Conservation (phyloP, 2,797 vertebrate species). For the Cryptoprocta ferox region DNA sequence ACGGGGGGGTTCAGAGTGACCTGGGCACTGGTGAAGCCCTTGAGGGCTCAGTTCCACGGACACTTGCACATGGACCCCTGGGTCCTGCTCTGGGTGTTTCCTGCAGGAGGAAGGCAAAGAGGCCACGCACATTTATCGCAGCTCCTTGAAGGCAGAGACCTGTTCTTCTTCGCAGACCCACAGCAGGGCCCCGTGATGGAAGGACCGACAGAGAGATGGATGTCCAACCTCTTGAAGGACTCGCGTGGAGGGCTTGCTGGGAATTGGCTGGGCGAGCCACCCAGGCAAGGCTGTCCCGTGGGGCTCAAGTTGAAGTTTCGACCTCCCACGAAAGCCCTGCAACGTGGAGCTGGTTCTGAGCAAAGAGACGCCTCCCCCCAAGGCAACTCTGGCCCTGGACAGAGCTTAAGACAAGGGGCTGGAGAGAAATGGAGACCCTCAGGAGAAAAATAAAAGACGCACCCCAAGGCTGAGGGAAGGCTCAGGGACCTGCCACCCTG, state of each 20-base stretch:
- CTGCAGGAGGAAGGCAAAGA: neutral
- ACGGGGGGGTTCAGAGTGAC: neutral
- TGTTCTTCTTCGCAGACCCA: neutral
- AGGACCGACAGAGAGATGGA: neutral
- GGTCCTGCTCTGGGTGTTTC: neutral
- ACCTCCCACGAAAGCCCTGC: neutral
- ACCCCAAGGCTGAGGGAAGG: neutral
- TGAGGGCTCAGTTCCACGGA: neutral
- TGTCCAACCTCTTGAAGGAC: neutral
- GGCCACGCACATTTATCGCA: neutral
- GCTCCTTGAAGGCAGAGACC: neutral
- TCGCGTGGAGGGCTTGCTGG: neutral
- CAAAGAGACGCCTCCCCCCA: neutral
- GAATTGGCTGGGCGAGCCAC: neutral
- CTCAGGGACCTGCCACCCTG: neutral
- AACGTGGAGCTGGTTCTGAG: neutral
- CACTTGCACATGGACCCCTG: neutral
- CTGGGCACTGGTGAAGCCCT: neutral
- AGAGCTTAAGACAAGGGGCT: neutral
- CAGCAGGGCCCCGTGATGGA: neutral
- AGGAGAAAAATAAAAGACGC: neutral
- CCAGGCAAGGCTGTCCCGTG: neutral
- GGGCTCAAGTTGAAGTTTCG: neutral
- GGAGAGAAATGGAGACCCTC: neutral
- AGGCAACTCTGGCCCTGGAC: neutral